phyloP scores from a whole-genome alignment of 2,797 vertebrate species.

The Novumbra hubbsi region DNA sequence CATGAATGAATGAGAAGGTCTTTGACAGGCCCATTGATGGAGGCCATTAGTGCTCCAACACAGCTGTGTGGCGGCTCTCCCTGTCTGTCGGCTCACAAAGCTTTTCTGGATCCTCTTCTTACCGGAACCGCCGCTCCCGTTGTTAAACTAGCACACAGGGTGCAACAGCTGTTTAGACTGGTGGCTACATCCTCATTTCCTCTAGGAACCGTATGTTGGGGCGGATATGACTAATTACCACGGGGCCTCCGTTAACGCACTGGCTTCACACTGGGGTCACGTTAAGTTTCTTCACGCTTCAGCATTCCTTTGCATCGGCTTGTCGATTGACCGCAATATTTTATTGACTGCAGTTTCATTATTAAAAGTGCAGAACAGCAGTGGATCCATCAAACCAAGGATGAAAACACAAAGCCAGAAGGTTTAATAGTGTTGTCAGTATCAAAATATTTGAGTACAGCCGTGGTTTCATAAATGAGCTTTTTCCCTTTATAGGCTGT shows the following conservation, averaged over 20 bases:
- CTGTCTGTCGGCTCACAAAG: constrained; percentile 21
- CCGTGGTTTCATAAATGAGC: background rate
- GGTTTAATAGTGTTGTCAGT: background rate
- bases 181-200: constrained; percentile 36
- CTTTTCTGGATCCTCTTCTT: constrained; percentile 28
- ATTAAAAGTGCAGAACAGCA: too few relatives aligned
- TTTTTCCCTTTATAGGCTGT: background rate
- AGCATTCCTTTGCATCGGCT: background rate
- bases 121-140: constrained; percentile 28
- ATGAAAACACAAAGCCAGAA: too few relatives aligned
- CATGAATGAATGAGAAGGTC: constrained; percentile 30
- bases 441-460: background rate
- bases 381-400: too few relatives aligned
- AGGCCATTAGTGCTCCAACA: constrained; percentile 28
- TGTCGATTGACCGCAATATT: background rate
- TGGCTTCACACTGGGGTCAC: constrained; percentile 29
- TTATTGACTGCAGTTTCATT: too few relatives aligned
- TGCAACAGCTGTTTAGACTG: background rate
- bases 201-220: constrained; percentile 7
- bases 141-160: constrained; percentile 6
- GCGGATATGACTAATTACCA: background rate
- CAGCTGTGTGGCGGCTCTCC: constrained; percentile 24
- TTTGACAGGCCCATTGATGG: constrained; percentile 42
- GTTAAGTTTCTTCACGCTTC: constrained; percentile 11
- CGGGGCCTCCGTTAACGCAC: constrained; percentile 16